Base-by-base conservation (phyloP, 2,888 invertebrate genomes). In the Sinodicranocentrus sp. region DNA sequence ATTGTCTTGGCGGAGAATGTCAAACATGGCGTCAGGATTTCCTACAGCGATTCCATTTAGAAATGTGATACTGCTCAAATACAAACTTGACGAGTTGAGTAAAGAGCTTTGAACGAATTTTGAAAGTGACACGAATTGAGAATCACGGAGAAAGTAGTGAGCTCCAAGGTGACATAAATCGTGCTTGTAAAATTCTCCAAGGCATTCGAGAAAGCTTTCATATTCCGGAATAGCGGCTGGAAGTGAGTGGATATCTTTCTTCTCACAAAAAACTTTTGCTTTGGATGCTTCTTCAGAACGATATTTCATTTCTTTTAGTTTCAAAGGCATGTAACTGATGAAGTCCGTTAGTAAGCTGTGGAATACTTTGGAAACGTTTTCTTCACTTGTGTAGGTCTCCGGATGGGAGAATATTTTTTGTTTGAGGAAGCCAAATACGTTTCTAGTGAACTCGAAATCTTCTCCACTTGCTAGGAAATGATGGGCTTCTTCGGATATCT, bases 41-140 rank as follows among this genome's bases (percentile, higher is more conserved):
- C 94, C 93, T 87, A 94, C 94, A 1, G 96, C 94, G 70, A 98
- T 92, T 17, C 96, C 95, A 0, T 94, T 94, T 88, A 98, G 92
- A 94, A 98, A 96, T 88, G 94, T 94, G 85, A 98, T 92, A 91
- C 97, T 98, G 0, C 96, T 95, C 1, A 95, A 95, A 90, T 97
- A 96, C 72, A 98, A 91, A 21, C 95, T 94, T 5, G 96, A 94
- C 8, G 96, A 95, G 84, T 97, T 92, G 90, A 96, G 92, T 91
- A 97, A 97, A 57, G 97, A 95, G 85, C 96, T 92, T 0, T 96
- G 93, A 43, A 98, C 94, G 91, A 98, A 98, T 92, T 98, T 98
- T 91, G 95, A 96, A 48, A 98, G 91, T 0, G 95, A 89, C 13
- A 90, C 89, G 21, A 87, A 88, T 15, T 85, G 84, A 10, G 73